phyloP scores from a whole-genome alignment of 2,113 vertebrate species.

The Tauraco erythrolophus region DNA sequence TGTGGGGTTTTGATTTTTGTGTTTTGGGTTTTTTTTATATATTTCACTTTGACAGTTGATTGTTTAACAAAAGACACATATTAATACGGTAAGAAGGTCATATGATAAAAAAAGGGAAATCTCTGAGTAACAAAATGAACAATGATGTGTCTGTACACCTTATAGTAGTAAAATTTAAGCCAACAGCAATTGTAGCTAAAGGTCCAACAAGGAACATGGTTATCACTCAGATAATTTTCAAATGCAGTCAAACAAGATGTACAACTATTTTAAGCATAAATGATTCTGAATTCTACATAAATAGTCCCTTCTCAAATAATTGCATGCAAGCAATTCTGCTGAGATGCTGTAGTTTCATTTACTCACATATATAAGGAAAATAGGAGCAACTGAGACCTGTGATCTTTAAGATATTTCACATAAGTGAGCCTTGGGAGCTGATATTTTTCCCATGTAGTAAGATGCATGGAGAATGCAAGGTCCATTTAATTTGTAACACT shows the following conservation, averaged over 20 bases:
- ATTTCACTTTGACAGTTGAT: neutral
- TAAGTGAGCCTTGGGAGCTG: neutral
- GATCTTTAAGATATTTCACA: neutral
- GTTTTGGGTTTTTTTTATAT: no score
- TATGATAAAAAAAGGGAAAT: neutral
- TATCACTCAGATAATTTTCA: neutral
- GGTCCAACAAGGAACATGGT: neutral
- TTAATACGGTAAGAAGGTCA: neutral
- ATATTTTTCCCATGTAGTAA: neutral
- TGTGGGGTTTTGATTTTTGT: no score
- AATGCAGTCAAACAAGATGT: neutral
- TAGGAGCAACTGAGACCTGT: neutral
- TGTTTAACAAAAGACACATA: neutral
- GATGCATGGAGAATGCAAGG: neutral
- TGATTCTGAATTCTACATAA: neutral
- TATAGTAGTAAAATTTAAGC: neutral
- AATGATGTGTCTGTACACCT: neutral
- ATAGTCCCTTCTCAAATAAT: neutral
- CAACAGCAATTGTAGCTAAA: neutral
- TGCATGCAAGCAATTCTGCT: neutral
- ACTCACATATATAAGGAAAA: neutral
- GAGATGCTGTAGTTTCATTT: neutral
- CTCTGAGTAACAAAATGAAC: neutral
- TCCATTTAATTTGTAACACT: neutral
- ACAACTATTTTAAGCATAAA: neutral